Evolutionary conservation across 2,888 invertebrate species (phyloP), one percentile per base, ranked within the genome.

Genomic region (Drosophila neotestacea): DNA sequence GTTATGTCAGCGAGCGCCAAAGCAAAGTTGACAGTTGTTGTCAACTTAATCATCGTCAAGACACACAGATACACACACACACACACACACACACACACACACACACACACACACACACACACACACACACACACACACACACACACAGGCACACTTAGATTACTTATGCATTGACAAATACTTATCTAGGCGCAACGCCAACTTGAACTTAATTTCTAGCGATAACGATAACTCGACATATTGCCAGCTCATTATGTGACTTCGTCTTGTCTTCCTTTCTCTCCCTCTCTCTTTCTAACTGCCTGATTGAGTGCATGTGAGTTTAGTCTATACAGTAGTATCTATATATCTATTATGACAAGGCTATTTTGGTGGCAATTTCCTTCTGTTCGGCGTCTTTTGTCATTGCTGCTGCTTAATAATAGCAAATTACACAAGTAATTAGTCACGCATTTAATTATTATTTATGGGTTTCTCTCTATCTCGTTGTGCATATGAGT

Each of bases 381-480:
- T 75, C 69, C 75, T 56, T 64, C 62, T 72, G 48, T 48, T 67
- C 47, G 34, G 30, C 46, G 62, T 54, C 62, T 65, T 68, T 70
- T 75, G 70, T 73, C 47, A 51, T 51, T 54, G 46, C 38, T 64
- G 60, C 46, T 63, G 79, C 70, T 76, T 85, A 89, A 88, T 89
- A 89, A 89, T 85, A 73, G 77, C 85, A 87, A 83, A 89, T 89
- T 90, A 88, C 88, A 83, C 89, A 86, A 88, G 85, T 87, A 88
- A 88, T 90, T 90, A 90, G 89, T 89, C 90, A 88, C 85, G 85
- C 87, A 85, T 88, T 85, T 90, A 80, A 87, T 89, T 89, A 89
- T 86, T 90, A 88, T 89, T 88, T 88, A 88, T 88, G 75, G 66
- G 52, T 38, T 73, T 66, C 42, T 48, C 51, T 47, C 34, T 60